Conservation (phyloP, 1,140 invertebrate species). For the Manduca sexta region DNA sequence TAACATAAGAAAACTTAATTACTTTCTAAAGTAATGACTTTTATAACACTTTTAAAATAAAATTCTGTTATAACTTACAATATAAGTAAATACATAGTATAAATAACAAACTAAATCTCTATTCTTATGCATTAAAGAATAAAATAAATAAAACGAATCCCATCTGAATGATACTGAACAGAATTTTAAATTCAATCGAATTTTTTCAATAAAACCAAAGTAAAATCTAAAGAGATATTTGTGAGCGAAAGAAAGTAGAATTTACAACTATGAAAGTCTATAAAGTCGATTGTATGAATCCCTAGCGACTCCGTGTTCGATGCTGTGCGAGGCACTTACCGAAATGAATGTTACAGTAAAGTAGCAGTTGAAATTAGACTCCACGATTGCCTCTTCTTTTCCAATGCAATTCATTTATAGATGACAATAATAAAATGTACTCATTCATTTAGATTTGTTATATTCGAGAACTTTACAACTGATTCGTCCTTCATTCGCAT, state of each 20-base stretch:
- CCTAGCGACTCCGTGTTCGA: slow-evolving; percentile 8
- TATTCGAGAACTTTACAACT: too few species aligned
- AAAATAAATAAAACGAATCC: too few species aligned
- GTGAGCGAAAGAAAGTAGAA: slow-evolving; percentile 12
- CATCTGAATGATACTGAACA: not conserved
- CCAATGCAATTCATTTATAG: not conserved
- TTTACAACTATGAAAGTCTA: slow-evolving; percentile 17
- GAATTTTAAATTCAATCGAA: not conserved
- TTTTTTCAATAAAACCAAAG: slow-evolving; percentile 4
- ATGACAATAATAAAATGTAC: too few species aligned
- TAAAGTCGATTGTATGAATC: slow-evolving; percentile 22
- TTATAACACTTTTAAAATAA: too few species aligned
- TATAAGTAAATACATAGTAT: too few species aligned
- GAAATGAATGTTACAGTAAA: slow-evolving; percentile 17
- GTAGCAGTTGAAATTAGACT: slow-evolving; percentile 20
- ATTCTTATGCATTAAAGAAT: too few species aligned
- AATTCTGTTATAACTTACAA: too few species aligned
- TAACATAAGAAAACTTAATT: too few species aligned
- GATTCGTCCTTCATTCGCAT: too few species aligned
- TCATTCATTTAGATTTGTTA: too few species aligned
- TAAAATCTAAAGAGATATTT: not conserved
- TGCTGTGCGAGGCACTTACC: slow-evolving; percentile 13
- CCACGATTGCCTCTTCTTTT: not conserved
- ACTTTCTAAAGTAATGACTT: too few species aligned
- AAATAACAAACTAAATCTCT: too few species aligned